Percentiles rank a stretch among this genome's conserved stretches.
phyloP scores from a whole-genome alignment of 2,797 vertebrate species.

The Schizopygopsis malacanthus region DNA sequence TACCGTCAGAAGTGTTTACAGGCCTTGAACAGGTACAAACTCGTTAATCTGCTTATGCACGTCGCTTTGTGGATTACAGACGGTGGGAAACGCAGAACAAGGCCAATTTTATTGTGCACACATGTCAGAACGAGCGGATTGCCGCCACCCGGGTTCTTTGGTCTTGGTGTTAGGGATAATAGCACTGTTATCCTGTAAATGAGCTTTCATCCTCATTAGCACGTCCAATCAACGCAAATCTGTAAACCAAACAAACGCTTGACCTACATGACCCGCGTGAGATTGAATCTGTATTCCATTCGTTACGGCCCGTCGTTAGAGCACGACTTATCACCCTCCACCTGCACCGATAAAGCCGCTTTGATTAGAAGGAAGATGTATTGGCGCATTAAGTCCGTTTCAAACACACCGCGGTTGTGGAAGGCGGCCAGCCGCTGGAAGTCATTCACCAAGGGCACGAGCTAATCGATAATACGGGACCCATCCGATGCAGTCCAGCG shows the following conservation, averaged over 20 bases:
- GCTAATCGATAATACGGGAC: conserved; percentile 80
- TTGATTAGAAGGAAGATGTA: conserved; percentile 83
- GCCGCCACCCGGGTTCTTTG: conserved; percentile 22
- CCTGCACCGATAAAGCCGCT: conserved; percentile 73
- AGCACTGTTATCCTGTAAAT: conserved; percentile 64
- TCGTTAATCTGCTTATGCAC: conserved; percentile 9
- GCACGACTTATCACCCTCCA: conserved; percentile 75
- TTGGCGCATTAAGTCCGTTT: conserved; percentile 75
- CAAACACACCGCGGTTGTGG: conserved; percentile 73
- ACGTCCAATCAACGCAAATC: conserved; percentile 1
- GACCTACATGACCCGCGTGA: conserved; percentile 54
- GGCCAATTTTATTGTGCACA: background rate
- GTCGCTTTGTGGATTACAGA: conserved; percentile 2
- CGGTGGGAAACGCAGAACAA: background rate
- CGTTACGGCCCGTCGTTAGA: conserved; percentile 75
- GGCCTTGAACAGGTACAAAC: conserved; percentile 22
- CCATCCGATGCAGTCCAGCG: conserved; percentile 47
- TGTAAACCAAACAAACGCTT: conserved; percentile 1
- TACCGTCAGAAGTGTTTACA: conserved; percentile 41
- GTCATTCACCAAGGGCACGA: conserved; percentile 78
- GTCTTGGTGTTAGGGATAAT: conserved; percentile 46
- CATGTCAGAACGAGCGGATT: background rate
- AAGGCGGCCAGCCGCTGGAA: conserved; percentile 74
- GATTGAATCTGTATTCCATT: conserved; percentile 62
- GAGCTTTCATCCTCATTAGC: conserved; percentile 67